A percentile compares a stretch with the other conserved stretches of the same genome.
These are phyloP conservation scores for Harmothoe impar DNA, from an alignment of 2,888 invertebrate genomes.

Conservation along the genomic window DNA sequence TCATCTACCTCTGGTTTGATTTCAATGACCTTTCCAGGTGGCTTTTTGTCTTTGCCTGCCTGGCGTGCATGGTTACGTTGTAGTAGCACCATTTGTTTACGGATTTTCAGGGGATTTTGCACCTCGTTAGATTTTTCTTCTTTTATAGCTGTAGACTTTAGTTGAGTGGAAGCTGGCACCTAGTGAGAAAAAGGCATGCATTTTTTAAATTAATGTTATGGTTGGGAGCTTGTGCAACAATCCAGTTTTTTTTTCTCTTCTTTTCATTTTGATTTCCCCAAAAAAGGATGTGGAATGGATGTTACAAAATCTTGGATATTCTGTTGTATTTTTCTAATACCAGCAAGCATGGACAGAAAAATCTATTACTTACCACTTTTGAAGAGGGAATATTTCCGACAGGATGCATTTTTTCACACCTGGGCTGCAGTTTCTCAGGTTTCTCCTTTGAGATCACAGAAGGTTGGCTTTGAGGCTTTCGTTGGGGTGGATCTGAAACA, in stretches of 20 bases:
- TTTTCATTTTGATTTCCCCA: no score
- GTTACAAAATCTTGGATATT: no score
- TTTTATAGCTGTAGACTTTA: background rate
- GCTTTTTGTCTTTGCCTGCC: background rate
- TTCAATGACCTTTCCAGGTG: background rate
- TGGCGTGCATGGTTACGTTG: constrained; percentile 45
- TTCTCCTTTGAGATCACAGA: background rate
- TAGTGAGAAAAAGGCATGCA: background rate
- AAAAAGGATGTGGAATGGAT: no score
- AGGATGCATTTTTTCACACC: no score
- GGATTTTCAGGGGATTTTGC: constrained; percentile 27
- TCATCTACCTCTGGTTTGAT: constrained; percentile 34
- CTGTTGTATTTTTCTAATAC: no score
- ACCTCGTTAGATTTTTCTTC: background rate
- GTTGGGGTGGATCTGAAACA: no score
- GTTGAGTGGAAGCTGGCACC: background rate
- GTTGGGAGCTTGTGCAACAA: no score
- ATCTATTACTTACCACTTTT: no score
- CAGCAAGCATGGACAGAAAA: no score
- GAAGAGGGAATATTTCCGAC: no score
- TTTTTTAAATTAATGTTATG: no score
- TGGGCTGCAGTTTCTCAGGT: background rate
- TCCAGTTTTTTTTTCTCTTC: no score
- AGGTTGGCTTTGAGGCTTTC: background rate
- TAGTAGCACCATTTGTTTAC: constrained; percentile 65